Evolutionary conservation across 2,797 vertebrate species (phyloP).

Genomic region (Eutrigla gurnardus): DNA sequence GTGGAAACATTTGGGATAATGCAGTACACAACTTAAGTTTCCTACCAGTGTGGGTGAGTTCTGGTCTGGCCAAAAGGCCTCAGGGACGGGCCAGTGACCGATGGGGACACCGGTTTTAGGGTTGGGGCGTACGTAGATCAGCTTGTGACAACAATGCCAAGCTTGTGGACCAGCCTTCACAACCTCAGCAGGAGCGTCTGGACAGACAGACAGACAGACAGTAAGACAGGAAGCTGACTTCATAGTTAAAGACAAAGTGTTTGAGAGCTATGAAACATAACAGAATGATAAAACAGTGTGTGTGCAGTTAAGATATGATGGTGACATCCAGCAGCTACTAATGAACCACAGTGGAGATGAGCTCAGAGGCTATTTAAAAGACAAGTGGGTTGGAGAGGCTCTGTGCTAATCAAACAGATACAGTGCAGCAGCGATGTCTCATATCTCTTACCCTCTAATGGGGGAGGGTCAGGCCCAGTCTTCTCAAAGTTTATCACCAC

Average conservation of each 20-base stretch:
- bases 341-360: not conserved
- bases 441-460: conserved; percentile 87
- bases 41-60: conserved; percentile 98
- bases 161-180: conserved; percentile 87
- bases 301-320: conserved; percentile 9
- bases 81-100: conserved; percentile 98
- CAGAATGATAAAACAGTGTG: not conserved
- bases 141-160: conserved; percentile 97
- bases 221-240: not conserved
- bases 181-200: conserved; percentile 88
- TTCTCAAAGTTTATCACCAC: conserved; percentile 99
- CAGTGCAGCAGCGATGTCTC: not conserved
- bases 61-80: conserved; percentile 99
- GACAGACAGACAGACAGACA: not conserved
- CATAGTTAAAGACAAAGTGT: not conserved
- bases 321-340: conserved; percentile 34
- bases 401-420: conserved; percentile 16
- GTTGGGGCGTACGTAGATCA: conserved; percentile 97
- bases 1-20: too few species aligned
- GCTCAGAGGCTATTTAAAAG: not conserved
- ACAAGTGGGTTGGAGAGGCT: not conserved
- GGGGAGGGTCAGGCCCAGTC: conserved; percentile 93
- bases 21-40: not conserved
- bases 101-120: conserved; percentile 98
- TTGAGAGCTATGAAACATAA: conserved; percentile 1